phyloP scores from a whole-genome alignment of 2,888 invertebrate genomes.

The Tolmerus cingulatus region DNA sequence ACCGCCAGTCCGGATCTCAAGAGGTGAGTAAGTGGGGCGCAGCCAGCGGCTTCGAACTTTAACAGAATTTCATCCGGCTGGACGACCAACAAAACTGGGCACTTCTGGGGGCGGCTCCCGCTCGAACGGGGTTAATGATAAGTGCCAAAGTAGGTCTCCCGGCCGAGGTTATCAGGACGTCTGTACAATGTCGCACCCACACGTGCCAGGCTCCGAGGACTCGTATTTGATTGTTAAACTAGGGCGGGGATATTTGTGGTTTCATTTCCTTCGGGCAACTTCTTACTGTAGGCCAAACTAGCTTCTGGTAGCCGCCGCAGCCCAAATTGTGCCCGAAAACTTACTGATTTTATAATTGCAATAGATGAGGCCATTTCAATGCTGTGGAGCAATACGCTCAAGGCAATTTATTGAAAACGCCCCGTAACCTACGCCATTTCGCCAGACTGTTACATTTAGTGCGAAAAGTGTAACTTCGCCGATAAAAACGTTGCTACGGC shows the following conservation, averaged over 20 bases:
- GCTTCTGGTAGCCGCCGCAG: background rate
- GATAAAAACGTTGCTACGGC: background rate
- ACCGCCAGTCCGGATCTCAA: slow-evolving; percentile 77
- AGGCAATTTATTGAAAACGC: slow-evolving; percentile 5
- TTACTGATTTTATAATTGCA: slow-evolving; percentile 37
- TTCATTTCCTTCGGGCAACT: background rate
- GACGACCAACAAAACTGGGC: background rate
- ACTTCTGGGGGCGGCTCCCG: background rate
- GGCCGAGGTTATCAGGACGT: background rate
- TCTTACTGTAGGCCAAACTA: background rate
- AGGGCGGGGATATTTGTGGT: background rate
- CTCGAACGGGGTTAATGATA: slow-evolving; percentile 6
- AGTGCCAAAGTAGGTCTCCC: background rate
- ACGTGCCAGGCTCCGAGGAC: background rate
- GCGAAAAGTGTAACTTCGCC: background rate
- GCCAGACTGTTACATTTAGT: slow-evolving; percentile 13
- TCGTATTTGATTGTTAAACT: slow-evolving; percentile 5
- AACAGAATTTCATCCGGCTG: background rate
- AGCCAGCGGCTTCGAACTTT: background rate
- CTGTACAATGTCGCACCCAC: background rate
- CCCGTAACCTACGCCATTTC: background rate
- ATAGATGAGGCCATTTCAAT: slow-evolving; percentile 23
- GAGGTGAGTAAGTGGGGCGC: slow-evolving; percentile 61
- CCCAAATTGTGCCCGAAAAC: slow-evolving; percentile 4
- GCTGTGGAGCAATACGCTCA: background rate